Base-by-base conservation (phyloP, 2,113 vertebrate genomes). In the Prochilodus magdalenae region DNA sequence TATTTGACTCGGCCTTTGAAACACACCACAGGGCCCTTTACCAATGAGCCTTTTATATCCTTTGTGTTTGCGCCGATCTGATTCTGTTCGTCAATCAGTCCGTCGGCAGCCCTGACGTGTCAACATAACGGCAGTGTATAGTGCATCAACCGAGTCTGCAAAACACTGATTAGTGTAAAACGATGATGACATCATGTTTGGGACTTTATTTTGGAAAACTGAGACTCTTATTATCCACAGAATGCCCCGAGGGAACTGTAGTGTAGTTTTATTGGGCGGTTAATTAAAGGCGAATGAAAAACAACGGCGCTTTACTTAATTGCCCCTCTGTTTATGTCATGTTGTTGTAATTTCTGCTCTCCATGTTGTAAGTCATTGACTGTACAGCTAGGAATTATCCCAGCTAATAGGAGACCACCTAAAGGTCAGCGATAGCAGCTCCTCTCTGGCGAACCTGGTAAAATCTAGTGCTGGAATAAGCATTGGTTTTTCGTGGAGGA, bases 221-320 rank as follows among this genome's bases (percentile, higher is more conserved):
- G 30, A 62, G 71, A 33, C 22, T 55, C 40, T 53, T 27, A 55
- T 65, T 55, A 12, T 80, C 22, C 51, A 65, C 60, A 65, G 65
- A 66, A 26, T 20, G 33, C 65, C 79, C 60, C 3, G 30, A 55
- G 49, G 29, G 71, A 53, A 29, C 11, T 1, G 12, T 67, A 8
- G 36, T 57, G 29, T 71, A 40, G 20, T 71, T 79, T 77, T 70
- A 22, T 29, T 13, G 6, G 29, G 20, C 70, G 15, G 29, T 36
- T 57, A 44, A 67, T 74, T 74, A 67, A 53, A 66, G 40, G 10
- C 11, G 24, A 51, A 81, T 73, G 60, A 65, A 81, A 63, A 73
- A 36, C n/a, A 20, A 2, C 40, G n/a, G 4, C 7, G 49, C 36
- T 81, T 33, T 26, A n/a, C 36, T 30, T 30, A 70, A 30, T 27